Evolutionary conservation across 2,888 invertebrate species (phyloP), one percentile per base, ranked within the genome.

Genomic region (Apeira syringaria): DNA sequence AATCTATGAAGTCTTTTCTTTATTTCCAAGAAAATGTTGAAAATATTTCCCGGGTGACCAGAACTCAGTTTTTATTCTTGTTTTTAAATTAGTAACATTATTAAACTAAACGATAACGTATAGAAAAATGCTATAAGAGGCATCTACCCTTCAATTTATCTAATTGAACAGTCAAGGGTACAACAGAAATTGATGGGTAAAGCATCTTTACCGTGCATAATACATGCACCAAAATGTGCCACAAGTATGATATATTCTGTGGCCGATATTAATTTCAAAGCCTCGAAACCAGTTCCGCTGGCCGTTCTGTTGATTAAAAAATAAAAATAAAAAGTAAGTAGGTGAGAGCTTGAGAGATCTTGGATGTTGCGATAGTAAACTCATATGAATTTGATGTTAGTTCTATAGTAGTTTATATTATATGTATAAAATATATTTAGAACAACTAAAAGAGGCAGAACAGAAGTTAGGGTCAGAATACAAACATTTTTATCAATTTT

Each of bases 261-360:
- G 20, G 9, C 9, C 58, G 62, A 76, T 71, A 74, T 70, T 67
- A 70, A 65, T 64, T 66, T 71, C 54, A 53, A 68, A 64, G 35
- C 31, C 22, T 35, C 62, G 63, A 62, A 67, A 64, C 67, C 60
- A 50, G 64, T 61, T 66, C 50, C 41, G 32, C 39, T 26, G 25
- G 31, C 25, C 32, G 34, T 17, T 6, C 40, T 30, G 43, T 42
- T 33, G 43, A 41, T 54, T 41, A 40, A 51, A 36, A 32, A 27
- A 32, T 46, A 15, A 28, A 35, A 39, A 27, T 9, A 35, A 47
- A 53, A 24, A 47, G 15, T 15, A 39, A 32, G 38, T 36, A 43
- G 25, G 30, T 20, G 32, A 26, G 37, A 8, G 24, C 30, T 28
- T 39, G 13, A 25, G 39, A 25, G 22, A 29, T 33, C 46, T 42